Evolutionary conservation across 2,113 vertebrate species (phyloP).

Genomic region (Zosterops hypoxanthus): DNA sequence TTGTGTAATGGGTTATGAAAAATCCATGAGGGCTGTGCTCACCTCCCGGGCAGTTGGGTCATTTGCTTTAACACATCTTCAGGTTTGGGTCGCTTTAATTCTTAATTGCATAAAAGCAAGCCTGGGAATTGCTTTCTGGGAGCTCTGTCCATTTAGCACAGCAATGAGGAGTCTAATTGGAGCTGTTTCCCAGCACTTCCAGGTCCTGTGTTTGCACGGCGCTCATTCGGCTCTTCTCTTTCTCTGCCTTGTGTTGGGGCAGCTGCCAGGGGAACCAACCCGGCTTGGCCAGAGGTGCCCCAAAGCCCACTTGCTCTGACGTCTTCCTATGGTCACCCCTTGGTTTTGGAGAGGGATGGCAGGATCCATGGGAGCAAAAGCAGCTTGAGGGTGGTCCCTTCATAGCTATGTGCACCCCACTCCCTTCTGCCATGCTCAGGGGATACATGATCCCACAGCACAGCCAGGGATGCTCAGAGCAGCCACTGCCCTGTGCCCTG

Average conservation of each 20-base stretch:
- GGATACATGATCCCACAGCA: fast-evolving
- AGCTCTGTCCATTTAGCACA: conserved; percentile 19
- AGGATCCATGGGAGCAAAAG: background rate
- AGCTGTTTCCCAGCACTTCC: background rate
- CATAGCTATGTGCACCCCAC: background rate
- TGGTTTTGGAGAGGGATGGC: background rate
- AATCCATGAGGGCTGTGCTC: background rate
- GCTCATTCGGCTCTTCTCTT: background rate
- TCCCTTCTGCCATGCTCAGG: background rate
- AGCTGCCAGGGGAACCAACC: background rate
- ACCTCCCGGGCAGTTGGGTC: background rate
- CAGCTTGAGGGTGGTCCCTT: background rate
- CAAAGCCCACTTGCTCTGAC: fast-evolving
- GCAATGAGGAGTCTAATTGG: background rate
- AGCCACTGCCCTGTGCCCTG: background rate
- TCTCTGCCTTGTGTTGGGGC: fast-evolving
- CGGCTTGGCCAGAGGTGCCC: fast-evolving
- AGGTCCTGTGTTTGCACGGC: fast-evolving
- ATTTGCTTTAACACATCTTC: conserved; percentile 10
- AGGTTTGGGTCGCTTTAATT: conserved; percentile 49
- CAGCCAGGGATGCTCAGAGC: background rate
- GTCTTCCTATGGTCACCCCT: background rate
- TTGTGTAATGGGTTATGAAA: conserved; percentile 28
- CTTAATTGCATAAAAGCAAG: conserved; percentile 20
- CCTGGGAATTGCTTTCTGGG: conserved; percentile 24